Evolutionary conservation across 2,797 vertebrate species (phyloP), one percentile per base, ranked within the genome.

Genomic region (Sebastes nivosus): DNA sequence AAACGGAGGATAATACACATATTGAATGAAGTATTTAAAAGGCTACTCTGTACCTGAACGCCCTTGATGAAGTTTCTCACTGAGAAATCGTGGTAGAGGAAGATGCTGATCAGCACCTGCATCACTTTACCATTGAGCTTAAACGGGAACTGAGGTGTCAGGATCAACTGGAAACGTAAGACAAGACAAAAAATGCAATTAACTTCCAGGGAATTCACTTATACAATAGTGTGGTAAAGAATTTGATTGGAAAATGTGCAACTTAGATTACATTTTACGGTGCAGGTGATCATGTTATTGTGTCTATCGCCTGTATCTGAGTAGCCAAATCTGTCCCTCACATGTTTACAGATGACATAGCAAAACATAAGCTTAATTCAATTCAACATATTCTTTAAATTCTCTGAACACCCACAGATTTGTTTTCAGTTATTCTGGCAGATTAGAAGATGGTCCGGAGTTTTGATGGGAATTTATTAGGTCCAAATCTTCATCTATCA

Each of bases 31-130:
- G 16, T 6, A 1, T 25, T 22, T 11, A 38, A 3, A 67, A 4
- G 3, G 66, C 18, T 3, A 0, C 10, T 61, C 55, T 54, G 69
- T 95, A 99, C 98, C 97, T 99, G 97, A 82, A 99, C 87, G 77
- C 98, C 99, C 95, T 99, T 99, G 89, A 99, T 95, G 92, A 99
- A 99, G 88, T 98, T 99, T 73, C 96, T 95, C 72, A 99, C 97
- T 71, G 99, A 99, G 94, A 99, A 99, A 85, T 99, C 98, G 58
- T 99, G 98, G 89, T 97, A 99, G 65, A 99, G 95, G 94, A 99
- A 99, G 88, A 99, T 96, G 88, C 97, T 97, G 77, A 97, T 95
- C 74, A 99, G 95, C 90, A 99, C 97, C 84, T 98, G 97, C 66
- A 99, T 92, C 58, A 97, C 97, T 89, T 97, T 98, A 30, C 91